Conservation (phyloP, 2,888 invertebrate genomes). For the Ferdinandea cuprea region DNA sequence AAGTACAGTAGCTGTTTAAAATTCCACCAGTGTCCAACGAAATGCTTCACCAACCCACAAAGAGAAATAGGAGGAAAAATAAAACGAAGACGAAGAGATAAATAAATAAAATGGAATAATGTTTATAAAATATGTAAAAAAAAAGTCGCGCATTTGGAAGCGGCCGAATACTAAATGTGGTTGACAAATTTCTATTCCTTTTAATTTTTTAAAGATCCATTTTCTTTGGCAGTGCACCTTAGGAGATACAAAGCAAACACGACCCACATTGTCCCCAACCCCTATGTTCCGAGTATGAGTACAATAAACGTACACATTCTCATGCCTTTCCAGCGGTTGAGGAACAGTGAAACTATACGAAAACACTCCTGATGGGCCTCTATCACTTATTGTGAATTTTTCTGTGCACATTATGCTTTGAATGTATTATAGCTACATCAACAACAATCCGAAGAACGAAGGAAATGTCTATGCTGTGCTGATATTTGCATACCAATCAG, state of each 20-base stretch:
- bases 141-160: conserved; percentile 50
- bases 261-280: conserved; percentile 73
- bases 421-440: background rate
- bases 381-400: conserved; percentile 36
- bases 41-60: conserved; percentile 74
- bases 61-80: conserved; percentile 64
- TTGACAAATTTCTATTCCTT: conserved; percentile 39
- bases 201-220: conserved; percentile 3
- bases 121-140: conserved; percentile 62
- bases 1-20: conserved; percentile 68
- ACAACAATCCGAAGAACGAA: conserved; percentile 27
- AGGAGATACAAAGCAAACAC: conserved; percentile 12
- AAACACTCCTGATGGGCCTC: conserved; percentile 33
- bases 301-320: conserved; percentile 40
- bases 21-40: conserved; percentile 73
- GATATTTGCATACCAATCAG: conserved; percentile 65
- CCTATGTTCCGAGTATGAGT: conserved; percentile 33
- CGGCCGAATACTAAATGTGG: conserved; percentile 12
- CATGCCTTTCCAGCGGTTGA: conserved; percentile 42
- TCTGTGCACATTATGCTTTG: conserved; percentile 43
- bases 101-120: conserved; percentile 65
- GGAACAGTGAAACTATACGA: conserved; percentile 44
- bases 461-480: conserved; percentile 56
- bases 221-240: conserved; percentile 25
- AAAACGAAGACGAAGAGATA: conserved; percentile 59